phyloP scores from a whole-genome alignment of 1,140 invertebrate species.

The Drosophila repletoides region DNA sequence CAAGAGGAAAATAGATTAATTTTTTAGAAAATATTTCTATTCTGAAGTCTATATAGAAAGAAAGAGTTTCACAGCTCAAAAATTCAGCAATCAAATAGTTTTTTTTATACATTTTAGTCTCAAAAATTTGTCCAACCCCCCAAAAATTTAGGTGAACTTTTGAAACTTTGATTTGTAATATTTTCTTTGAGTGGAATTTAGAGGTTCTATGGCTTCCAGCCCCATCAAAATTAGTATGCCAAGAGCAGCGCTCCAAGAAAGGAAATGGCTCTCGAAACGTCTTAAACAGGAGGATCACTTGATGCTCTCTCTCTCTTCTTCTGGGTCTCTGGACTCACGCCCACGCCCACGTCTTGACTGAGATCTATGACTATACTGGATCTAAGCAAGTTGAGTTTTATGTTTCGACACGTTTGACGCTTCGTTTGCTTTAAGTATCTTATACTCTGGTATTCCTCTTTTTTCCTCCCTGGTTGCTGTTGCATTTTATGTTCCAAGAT shows the following conservation, averaged over 20 bases:
- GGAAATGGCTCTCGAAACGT: constrained; percentile 31
- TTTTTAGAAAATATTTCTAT: too few relatives aligned
- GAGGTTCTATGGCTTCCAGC: background rate
- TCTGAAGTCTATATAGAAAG: too few relatives aligned
- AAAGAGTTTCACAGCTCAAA: too few relatives aligned
- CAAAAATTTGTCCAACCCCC: too few relatives aligned
- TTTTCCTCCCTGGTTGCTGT: background rate
- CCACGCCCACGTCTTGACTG: constrained; percentile 26
- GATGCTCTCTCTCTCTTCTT: constrained; percentile 12
- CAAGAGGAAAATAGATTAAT: too few relatives aligned
- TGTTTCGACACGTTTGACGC: constrained; percentile 63
- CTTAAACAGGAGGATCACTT: constrained; percentile 24
- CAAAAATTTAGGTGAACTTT: too few relatives aligned
- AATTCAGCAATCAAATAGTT: too few relatives aligned
- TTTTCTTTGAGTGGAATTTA: too few relatives aligned
- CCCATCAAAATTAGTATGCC: constrained; percentile 57
- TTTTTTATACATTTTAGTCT: too few relatives aligned
- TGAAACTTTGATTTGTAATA: too few relatives aligned
- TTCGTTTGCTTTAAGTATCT: constrained; percentile 31
- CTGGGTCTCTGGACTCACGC: background rate
- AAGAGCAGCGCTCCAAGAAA: constrained; percentile 18
- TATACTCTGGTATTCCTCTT: constrained; percentile 4
- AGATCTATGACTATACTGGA: background rate
- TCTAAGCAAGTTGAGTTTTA: constrained; percentile 38
- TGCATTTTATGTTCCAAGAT: constrained; percentile 18